Evolutionary conservation across 2,797 vertebrate genomes (phyloP).

Genomic region (Sebastes taczanowskii): DNA sequence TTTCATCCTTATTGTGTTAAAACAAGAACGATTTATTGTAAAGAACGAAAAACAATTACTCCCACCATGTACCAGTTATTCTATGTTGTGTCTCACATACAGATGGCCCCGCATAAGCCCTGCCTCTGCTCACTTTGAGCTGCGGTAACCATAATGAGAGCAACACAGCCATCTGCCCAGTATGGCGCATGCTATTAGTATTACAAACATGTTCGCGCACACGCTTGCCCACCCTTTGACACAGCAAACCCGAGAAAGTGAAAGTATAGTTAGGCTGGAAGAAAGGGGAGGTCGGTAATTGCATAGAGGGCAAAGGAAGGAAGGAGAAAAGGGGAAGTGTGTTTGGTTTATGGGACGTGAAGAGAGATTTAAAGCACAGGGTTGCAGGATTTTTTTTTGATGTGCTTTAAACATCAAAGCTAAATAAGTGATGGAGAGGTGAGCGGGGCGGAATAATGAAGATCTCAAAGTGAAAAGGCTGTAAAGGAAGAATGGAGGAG

Average conservation of each 20-base stretch:
- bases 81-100: slow-evolving; percentile 54
- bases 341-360: slow-evolving; percentile 12
- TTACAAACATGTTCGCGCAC: slow-evolving; percentile 34
- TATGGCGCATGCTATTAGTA: slow-evolving; percentile 53
- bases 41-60: background rate
- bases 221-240: slow-evolving; percentile 14
- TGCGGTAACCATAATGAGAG: slow-evolving; percentile 58
- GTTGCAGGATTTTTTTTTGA: slow-evolving; percentile 14
- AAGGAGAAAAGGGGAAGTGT: background rate
- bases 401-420: slow-evolving; percentile 54
- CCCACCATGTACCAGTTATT: slow-evolving; percentile 50
- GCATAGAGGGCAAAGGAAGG: background rate
- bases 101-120: slow-evolving; percentile 58
- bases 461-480: slow-evolving; percentile 27
- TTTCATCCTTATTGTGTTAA: slow-evolving; percentile 7
- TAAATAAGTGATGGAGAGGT: slow-evolving; percentile 40
- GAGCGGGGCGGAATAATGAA: background rate
- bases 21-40: slow-evolving; percentile 26
- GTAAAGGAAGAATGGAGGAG: background rate
- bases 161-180: slow-evolving; percentile 62
- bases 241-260: background rate
- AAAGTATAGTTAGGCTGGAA: slow-evolving; percentile 13
- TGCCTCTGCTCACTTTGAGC: slow-evolving; percentile 51
- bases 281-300: slow-evolving; percentile 20
- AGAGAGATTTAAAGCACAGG: slow-evolving; percentile 33